Evolutionary conservation across 2,113 vertebrate species (phyloP), one percentile per base, ranked within the genome.

Genomic region (Thunnus maccoyii): DNA sequence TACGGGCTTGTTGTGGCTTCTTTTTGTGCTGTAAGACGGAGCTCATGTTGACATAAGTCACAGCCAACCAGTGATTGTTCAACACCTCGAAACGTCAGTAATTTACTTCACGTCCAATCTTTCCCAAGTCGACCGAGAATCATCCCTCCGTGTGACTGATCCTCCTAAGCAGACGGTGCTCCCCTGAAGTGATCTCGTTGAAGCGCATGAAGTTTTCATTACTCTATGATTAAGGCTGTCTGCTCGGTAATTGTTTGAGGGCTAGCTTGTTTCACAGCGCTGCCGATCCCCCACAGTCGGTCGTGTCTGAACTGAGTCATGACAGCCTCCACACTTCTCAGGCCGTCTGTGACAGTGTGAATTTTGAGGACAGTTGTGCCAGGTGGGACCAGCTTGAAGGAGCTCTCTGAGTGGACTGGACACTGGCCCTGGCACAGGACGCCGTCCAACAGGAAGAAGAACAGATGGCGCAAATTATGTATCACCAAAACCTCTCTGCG

Each of bases 331-430:
- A 61, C 77, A 81, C 77, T 88, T 82, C 72, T 85, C 79, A 16
- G 83, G 74, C 87, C 84, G 75, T 91, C 88, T 91, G 88, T 80
- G 66, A 72, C 71, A 56, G 86, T 87, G 89, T 78, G 86, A 92
- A 54, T 61, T 78, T 56, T 17, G 62, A 81, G 85, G 87, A 89
- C 88, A 90, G 88, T 89, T 87, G 88, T 89, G 88, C 82, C 90
- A 89, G 90, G 89, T 91, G 90, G 87, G 87, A 85, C 82, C 82
- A 55, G 86, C 81, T 83, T 76, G 66, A 72, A 81, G 72, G 50
- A 65, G 78, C 78, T 82, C 78, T 81, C 54, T 5, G 11, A 83
- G 66, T 64, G 80, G 85, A 84, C 86, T 91, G 88, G 86, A 89
- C 90, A 61, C 64, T 76, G 77, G 85, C 77, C 85, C 86, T 84